Base-by-base conservation (phyloP, 2,888 invertebrate species). In the Timandra comae region DNA sequence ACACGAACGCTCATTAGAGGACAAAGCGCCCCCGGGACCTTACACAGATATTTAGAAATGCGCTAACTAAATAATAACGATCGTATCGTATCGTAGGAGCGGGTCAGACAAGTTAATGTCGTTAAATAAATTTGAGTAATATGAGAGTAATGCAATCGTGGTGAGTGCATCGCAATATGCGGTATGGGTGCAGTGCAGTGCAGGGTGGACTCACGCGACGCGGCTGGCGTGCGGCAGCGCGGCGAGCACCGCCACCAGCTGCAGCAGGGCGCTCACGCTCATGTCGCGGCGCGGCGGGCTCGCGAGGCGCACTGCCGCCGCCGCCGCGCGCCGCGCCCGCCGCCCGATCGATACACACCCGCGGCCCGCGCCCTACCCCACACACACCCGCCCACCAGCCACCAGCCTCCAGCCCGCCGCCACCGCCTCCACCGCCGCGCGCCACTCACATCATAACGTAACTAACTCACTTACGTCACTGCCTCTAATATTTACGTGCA, bases 201-300 rank as follows among this genome's bases (percentile, higher is more conserved):
- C 21, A 6, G 12, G 30, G 26, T 30, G 28, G 43, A 64, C 64
- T 64, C 59, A 64, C 64, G 58, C 62, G 58, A 65, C 65, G 49
- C 58, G 64, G 56, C 55, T 52, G 53, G 63, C 65, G 54, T 53
- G 63, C 53, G 64, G 65, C 57, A 62, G 46, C 44, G 58, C 55
- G 39, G 64, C 60, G 44, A 49, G 61, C 63, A 65, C 59, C 50
- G 65, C 64, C 37, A 63, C 43, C 52, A 65, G 58, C 52, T 56
- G 59, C 54, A 46, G 61, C 53, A 52, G 57, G 52, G 56, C 63
- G 62, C 54, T 49, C 62, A 58, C 63, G 62, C 54, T 49, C 62
- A 58, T 63, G 45, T 52, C 58, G 52, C 39, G 32, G 46, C 50
- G 46, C 37, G 38, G 46, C 47, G 49, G 45, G 45, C 46, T 40